These are phyloP conservation scores for Diaperis boleti DNA, from an alignment of 2,888 invertebrate species.

Conservation along the genomic window DNA sequence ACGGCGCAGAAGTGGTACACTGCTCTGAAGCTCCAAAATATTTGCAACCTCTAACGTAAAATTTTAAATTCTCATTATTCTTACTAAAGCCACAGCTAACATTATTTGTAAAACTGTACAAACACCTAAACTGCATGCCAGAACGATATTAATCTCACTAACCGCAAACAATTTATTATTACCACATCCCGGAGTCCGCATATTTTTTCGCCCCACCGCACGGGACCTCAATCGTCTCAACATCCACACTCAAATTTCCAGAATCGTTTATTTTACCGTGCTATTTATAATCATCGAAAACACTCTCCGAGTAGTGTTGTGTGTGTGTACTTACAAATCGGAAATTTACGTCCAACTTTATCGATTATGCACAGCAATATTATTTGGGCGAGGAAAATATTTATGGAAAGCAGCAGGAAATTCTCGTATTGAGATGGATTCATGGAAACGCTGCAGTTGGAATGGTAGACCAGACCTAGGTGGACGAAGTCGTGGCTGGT, in stretches of 20 bases:
- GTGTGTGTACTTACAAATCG: constrained; percentile 51
- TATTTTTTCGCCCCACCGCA: too few relatives aligned
- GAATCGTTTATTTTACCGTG: constrained; percentile 35
- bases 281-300: constrained; percentile 28
- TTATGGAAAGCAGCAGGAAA: constrained; percentile 48
- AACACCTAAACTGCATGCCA: too few relatives aligned
- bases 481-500: constrained; percentile 41
- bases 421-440: constrained; percentile 43
- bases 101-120: too few relatives aligned
- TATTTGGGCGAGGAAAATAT: constrained; percentile 50
- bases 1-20: too few relatives aligned
- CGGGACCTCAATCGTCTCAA: constrained; percentile 6
- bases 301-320: constrained; percentile 20
- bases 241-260: constrained; percentile 33
- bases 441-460: constrained; percentile 28
- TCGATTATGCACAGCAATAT: constrained; percentile 49
- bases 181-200: too few relatives aligned
- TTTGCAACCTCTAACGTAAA: too few relatives aligned
- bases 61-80: too few relatives aligned
- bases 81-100: too few relatives aligned
- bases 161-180: too few relatives aligned
- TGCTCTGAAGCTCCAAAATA: too few relatives aligned
- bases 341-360: constrained; percentile 48
- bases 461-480: constrained; percentile 18
- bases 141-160: too few relatives aligned